Evolutionary conservation across 2,888 invertebrate species (phyloP), one percentile per base, ranked within the genome.

Genomic region (Suillia variegata): DNA sequence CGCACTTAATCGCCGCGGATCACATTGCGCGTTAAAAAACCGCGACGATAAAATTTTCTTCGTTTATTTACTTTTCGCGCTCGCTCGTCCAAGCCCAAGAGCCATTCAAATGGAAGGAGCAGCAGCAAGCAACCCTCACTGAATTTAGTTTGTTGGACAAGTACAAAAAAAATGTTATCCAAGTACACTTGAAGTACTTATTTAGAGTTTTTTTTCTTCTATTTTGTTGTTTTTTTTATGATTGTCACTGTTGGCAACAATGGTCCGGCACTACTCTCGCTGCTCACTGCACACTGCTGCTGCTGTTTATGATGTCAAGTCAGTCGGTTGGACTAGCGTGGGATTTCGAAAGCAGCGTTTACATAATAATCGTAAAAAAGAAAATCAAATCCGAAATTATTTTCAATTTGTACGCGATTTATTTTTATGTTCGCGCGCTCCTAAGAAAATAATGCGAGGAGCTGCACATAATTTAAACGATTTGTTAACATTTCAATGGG

Each of bases 361-460:
- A 55, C 66, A 67, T 67, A 71, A 74, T 73, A 73, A 74, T 73
- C 74, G 69, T 73, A 73, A 75, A 76, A 73, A 69, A 67, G 65
- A 73, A 72, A 76, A 78, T 73, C 74, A 77, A 75, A 76, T 71
- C 75, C 62, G 68, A 77, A 77, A 78, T 79, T 75, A 77, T 75
- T 74, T 78, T 78, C 79, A 79, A 78, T 78, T 78, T 78, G 79
- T 79, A 73, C 69, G 74, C 77, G 76, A 78, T 78, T 79, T 76
- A 77, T 66, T 79, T 76, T 76, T 72, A 76, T 76, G 75, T 73
- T 63, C 24, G 18, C 49, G 48, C 31, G 18, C 49, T 52, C 31
- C 22, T 13, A 45, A 49, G 55, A 49, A 24, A 38, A 56, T 38
- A 52, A 58, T 59, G 21, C 13, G 56, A 34, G 48, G 62, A 56